These are phyloP conservation scores for Actinia tenebrosa DNA, from an alignment of 64 coral and sea anemone genomes.

Conservation along the genomic window DNA sequence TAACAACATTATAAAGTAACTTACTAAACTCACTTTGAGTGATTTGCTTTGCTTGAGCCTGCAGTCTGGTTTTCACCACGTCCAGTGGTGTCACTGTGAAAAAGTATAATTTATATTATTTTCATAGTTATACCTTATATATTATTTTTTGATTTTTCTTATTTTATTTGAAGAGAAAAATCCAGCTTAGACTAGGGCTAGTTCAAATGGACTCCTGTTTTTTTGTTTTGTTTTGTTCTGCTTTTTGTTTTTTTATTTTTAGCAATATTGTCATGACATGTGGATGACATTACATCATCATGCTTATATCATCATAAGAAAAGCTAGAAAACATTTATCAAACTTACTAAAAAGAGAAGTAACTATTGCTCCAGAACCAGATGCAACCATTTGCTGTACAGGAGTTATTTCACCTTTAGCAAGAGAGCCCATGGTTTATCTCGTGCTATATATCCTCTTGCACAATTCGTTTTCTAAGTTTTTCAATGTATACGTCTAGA, in stretches of 20 bases:
- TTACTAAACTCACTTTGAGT: slow-evolving; percentile 41
- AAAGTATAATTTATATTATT: too few species aligned
- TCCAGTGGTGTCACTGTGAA: slow-evolving; percentile 86
- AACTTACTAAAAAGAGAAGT: slow-evolving; percentile 78
- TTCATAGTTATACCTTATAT: too few species aligned
- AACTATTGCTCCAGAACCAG: slow-evolving; percentile 76
- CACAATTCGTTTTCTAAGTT: background rate
- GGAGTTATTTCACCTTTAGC: slow-evolving; percentile 74
- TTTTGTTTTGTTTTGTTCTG: too few species aligned
- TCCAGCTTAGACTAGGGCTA: too few species aligned
- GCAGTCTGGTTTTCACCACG: slow-evolving; percentile 93
- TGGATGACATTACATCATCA: too few species aligned
- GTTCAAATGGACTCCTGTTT: too few species aligned
- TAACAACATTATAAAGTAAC: background rate
- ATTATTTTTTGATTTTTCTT: too few species aligned
- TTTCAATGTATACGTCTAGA: background rate
- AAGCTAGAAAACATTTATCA: background rate
- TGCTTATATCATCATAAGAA: too few species aligned
- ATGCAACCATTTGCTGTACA: slow-evolving; percentile 68
- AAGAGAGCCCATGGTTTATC: slow-evolving; percentile 23
- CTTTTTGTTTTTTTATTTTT: too few species aligned
- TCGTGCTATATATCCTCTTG: background rate
- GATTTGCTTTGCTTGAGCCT: slow-evolving; percentile 72
- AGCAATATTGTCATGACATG: background rate
- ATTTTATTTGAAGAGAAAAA: background rate